Conservation (phyloP, 2,888 invertebrate genomes). For the Callyntrura guangdongensis region DNA sequence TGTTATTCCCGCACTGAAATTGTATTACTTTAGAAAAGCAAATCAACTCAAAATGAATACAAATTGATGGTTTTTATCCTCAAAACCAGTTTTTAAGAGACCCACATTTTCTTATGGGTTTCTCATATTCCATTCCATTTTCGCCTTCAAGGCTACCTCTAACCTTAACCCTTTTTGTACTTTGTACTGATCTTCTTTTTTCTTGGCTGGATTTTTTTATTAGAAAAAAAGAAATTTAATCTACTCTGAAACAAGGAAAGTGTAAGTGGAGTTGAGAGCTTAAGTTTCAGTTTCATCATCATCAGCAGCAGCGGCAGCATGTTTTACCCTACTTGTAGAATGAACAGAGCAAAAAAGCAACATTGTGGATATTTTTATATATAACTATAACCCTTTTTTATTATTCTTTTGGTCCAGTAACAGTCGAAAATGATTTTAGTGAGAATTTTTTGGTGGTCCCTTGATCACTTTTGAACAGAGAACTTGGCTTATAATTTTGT, state of each 20-base stretch:
- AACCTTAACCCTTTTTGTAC: constrained; percentile 74
- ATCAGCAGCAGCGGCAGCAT: not conserved
- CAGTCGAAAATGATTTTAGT: constrained; percentile 30
- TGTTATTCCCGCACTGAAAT: constrained; percentile 39
- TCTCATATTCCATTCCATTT: constrained; percentile 51
- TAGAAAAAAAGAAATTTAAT: constrained; percentile 70
- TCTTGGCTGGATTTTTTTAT: constrained; percentile 48
- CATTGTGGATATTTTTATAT: not conserved
- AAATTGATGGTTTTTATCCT: constrained; percentile 83
- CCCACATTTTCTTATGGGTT: constrained; percentile 74
- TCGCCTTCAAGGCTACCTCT: constrained; percentile 60
- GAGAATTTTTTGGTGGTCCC: constrained; percentile 74
- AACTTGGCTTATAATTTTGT: constrained; percentile 64
- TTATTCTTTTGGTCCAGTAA: not conserved
- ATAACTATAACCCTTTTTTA: constrained; percentile 8
- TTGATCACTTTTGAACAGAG: constrained; percentile 55
- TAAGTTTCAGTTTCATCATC: constrained; percentile 51
- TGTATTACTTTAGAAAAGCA: constrained; percentile 77
- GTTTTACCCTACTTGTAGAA: not conserved
- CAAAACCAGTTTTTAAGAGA: constrained; percentile 83
- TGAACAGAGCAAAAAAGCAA: constrained; percentile 17
- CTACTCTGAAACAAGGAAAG: constrained; percentile 63
- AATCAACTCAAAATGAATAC: constrained; percentile 85
- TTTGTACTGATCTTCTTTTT: constrained; percentile 32
- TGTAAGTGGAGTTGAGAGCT: constrained; percentile 70